Evolutionary conservation across 2,888 invertebrate genomes (phyloP), one percentile per base, ranked within the genome.

Genomic region (Melanostoma scalare): DNA sequence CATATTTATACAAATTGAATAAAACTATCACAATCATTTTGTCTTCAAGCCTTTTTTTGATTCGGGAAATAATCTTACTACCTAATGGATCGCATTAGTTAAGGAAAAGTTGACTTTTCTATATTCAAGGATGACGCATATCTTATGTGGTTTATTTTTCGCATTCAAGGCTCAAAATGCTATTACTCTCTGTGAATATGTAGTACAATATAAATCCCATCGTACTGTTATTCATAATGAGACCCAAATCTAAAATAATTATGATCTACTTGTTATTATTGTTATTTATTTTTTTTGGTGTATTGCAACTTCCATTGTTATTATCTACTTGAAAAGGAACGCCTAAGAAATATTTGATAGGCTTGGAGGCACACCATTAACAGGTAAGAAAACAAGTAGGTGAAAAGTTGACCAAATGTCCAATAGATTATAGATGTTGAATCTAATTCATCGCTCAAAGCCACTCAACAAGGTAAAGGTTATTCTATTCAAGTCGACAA

Each of bases 391-490:
- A 6, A 52, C 36, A 67, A 60, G 67, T 36, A 42, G 38, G 56
- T 48, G 48, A 65, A 38, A 53, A 4, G 33, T 36, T 10, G 6
- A 2, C n/a, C 42, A 33, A 50, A 38, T 72, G 58, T 60, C 67
- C 40, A 53, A 46, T n/a, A 58, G 53, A 48, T 48, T n/a, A 33
- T 33, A 44, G 53, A 48, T 48, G 48, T 65, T 71, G 20, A 63
- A 61, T 63, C 63, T 44, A 58, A 50, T 31, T 38, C 9, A 9
- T 44, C 30, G 10, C 60, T 42, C 44, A 73, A 50, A 74, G 67
- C 58, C 35, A 36, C 52, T 58, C n/a, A 40, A 60, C 60, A 71
- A 69, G 76, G 69, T 73, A 53, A 78, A 78, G 78, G 73, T 61
- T 67, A 36, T 10, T 48, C 6, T 30, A 50, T 65, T 65, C 8